Conservation (phyloP, 2,797 vertebrate genomes). For the Numenius phaeopus region DNA sequence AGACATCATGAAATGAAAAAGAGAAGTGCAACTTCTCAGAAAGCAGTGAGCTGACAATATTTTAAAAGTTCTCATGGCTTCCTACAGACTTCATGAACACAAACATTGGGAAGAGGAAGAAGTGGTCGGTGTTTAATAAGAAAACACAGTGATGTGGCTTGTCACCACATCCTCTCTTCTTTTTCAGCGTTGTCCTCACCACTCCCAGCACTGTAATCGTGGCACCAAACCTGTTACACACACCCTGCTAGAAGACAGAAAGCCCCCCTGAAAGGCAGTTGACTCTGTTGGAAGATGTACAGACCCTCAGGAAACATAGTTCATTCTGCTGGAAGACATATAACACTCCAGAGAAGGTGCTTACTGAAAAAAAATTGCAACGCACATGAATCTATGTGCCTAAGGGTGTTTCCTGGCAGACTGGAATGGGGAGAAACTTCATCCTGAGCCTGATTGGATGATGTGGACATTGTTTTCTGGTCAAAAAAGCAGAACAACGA, state of each 20-base stretch:
- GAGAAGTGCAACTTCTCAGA: background rate
- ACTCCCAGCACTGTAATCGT: fast-evolving
- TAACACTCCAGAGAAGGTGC: background rate
- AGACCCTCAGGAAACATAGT: background rate
- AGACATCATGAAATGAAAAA: background rate
- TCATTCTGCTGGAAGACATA: background rate
- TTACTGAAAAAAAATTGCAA: background rate
- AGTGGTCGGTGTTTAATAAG: background rate
- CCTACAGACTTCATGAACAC: background rate
- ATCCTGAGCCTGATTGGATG: background rate
- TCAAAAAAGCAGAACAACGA: background rate
- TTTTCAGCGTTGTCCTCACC: background rate
- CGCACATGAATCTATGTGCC: background rate
- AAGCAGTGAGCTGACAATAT: background rate
- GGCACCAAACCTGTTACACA: background rate
- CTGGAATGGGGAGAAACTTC: background rate
- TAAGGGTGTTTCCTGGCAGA: background rate
- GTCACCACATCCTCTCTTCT: background rate
- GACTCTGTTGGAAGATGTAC: background rate
- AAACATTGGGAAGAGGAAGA: fast-evolving
- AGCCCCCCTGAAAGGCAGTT: background rate
- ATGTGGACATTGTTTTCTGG: background rate
- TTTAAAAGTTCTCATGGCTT: background rate
- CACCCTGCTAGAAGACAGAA: background rate
- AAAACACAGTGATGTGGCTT: background rate